phyloP scores from a whole-genome alignment of 2,113 vertebrate species.

The Rhea americana region DNA sequence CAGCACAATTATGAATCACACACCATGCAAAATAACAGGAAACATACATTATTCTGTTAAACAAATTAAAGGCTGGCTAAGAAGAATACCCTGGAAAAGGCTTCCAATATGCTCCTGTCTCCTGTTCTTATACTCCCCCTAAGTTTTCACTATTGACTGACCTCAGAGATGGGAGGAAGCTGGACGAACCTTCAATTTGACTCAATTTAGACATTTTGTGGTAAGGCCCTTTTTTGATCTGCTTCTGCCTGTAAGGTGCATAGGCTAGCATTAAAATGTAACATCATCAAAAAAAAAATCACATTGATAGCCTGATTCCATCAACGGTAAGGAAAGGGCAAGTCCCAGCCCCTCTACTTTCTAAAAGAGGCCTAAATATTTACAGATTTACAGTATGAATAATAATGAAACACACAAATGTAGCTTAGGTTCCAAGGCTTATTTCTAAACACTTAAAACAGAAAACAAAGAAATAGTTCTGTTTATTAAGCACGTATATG shows the following conservation, averaged over 20 bases:
- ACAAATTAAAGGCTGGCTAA: neutral
- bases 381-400: neutral
- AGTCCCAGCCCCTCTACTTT: neutral
- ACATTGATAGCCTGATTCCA: rapidly evolving
- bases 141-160: neutral
- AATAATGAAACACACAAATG: neutral
- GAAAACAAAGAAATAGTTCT: neutral
- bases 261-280: neutral
- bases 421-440: neutral
- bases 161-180: neutral
- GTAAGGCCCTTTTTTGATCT: neutral
- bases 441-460: neutral
- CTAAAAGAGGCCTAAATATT: neutral
- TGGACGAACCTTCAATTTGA: neutral
- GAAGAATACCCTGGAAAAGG: neutral
- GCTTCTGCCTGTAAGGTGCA: neutral
- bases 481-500: neutral
- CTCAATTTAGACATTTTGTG: neutral
- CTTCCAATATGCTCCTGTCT: neutral
- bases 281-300: neutral
- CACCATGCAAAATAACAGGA: too few relatives aligned
- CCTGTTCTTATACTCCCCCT: neutral
- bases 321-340: neutral
- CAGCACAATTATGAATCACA: neutral
- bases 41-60: neutral